A percentile compares a stretch with the other conserved stretches of the same genome.
These are phyloP conservation scores for Coelinius sp. DNA, from an alignment of 2,888 invertebrate genomes.

Conservation along the genomic window DNA sequence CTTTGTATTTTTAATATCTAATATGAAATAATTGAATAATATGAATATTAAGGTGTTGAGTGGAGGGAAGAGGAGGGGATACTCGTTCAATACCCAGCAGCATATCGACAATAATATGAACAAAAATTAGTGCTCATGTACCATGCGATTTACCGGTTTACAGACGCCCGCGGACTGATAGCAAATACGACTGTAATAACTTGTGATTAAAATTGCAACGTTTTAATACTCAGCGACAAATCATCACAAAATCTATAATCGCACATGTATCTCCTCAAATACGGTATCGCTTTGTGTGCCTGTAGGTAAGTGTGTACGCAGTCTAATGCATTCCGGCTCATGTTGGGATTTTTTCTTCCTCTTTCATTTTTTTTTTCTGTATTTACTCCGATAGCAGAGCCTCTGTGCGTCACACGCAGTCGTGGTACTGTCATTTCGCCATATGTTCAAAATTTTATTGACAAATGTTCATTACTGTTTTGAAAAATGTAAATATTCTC, in stretches of 20 bases:
- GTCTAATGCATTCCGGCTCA: background rate
- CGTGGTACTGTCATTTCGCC: background rate
- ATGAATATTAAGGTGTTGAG: background rate
- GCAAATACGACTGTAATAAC: slow-evolving; percentile 28
- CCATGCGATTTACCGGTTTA: slow-evolving; percentile 12
- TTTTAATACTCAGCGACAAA: slow-evolving; percentile 2
- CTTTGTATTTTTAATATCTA: background rate
- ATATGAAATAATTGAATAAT: background rate
- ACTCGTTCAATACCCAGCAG: background rate
- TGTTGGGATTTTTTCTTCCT: background rate
- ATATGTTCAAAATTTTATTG: slow-evolving; percentile 1
- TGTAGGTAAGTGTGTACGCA: slow-evolving; percentile 3
- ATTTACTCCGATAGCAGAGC: slow-evolving; percentile 3
- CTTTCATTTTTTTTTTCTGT: background rate
- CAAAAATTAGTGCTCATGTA: background rate
- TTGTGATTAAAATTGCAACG: slow-evolving; percentile 51
- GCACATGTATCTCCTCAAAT: slow-evolving; percentile 2
- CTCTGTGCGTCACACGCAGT: slow-evolving; percentile 4
- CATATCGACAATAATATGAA: background rate
- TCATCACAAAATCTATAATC: background rate
- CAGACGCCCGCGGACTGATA: slow-evolving; percentile 3
- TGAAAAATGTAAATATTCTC: no score
- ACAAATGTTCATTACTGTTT: background rate
- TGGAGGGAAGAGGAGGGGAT: background rate
- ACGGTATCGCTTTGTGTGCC: slow-evolving; percentile 2